Base-by-base conservation (phyloP, 2,888 invertebrate genomes). In the Harpagoxenus sublaevis region DNA sequence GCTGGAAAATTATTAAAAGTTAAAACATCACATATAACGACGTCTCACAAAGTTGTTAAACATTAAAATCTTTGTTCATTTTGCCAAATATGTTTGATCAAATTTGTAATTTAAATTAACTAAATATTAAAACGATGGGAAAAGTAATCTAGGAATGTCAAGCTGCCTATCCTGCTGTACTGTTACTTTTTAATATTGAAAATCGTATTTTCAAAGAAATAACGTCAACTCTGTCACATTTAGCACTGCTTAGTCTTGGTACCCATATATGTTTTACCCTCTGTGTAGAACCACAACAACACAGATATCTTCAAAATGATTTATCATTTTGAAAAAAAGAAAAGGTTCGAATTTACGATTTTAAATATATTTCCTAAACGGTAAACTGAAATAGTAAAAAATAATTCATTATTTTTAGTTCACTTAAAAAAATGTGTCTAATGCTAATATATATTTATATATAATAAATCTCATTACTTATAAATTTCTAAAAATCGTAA, bases 401-500 rank as follows among this genome's bases (percentile, higher is more conserved):
- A 93, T 94, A 93, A 93, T 93, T 90, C 92, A 92, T 93, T 90
- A 92, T 93, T 89, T 93, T 93, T 92, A 92, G 93, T 93, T 94
- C 92, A 93, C 92, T 93, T 93, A 92, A 92, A 92, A 91, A 91
- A 90, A 90, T 45, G 86, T 77, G 62, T 90, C 93, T 94, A 94
- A 94, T 88, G 90, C 94, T 94, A 94, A 92, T 94, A 93, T 94
- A 92, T 79, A 79, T 79, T 79, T 79, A 79, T 79, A 79, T 79
- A 94, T 95, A 95, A 95, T 95, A 94, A 94, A 95, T 95, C 94
- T 95, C 94, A 94, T 94, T 94, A 71, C 94, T 95, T 95, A 95
- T 94, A 95, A 95, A 95, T 94, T 95, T 94, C 95, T 95, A 95
- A 95, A 95, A 95, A 95, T 95, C 94, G 94, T 94, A 93, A 94